Evolutionary conservation across 2,113 vertebrate species (phyloP), one percentile per base, ranked within the genome.

Genomic region (Zapus hudsonius): DNA sequence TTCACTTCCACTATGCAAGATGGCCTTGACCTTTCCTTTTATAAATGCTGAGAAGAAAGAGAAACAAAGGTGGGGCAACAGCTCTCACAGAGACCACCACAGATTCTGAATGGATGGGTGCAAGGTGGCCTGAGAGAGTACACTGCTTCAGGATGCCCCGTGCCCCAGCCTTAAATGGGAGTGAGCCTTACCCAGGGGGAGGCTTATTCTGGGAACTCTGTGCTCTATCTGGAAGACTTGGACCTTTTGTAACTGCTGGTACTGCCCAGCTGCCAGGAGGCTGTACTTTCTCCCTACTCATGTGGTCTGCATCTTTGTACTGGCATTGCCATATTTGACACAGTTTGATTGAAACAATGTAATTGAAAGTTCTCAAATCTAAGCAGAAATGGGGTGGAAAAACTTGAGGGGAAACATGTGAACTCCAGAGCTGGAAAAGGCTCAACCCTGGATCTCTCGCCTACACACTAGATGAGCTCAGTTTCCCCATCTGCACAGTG

Each of bases 21-120:
- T 95, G 85, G 84, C 64, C 75, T 95, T 96, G 96, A 96, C 94
- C 74, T 92, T 95, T 97, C 79, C 87, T 97, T 89, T 66, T n/a
- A 83, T 87, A 84, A 79, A 67, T 57, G 84, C 81, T 87, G 74
- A 80, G 79, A 75, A 79, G 80, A 70, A 76, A 80, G 36, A n/a
- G 38, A 52, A 27, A 44, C 38, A 36, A 20, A 33, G 17, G 17
- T 38, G 57, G 29, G 31, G 19, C 27, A 40, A 40, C 52, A 52
- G 7, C 5, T n/a, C 89, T 87, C 38, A 72, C 59, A 52, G 70
- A 76, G 40, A 74, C 38, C 73, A 59, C 47, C n/a, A 2, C 36
- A 29, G 11, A 57, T 55, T 31, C 29, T 42, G 12, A 33, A 3
- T 25, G 63, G 16, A 20, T 4, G 31, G 75, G 59, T 25, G 31